These are phyloP conservation scores for Nanorana parkeri DNA, from an alignment of 2,113 vertebrate genomes.

Conservation along the genomic window DNA sequence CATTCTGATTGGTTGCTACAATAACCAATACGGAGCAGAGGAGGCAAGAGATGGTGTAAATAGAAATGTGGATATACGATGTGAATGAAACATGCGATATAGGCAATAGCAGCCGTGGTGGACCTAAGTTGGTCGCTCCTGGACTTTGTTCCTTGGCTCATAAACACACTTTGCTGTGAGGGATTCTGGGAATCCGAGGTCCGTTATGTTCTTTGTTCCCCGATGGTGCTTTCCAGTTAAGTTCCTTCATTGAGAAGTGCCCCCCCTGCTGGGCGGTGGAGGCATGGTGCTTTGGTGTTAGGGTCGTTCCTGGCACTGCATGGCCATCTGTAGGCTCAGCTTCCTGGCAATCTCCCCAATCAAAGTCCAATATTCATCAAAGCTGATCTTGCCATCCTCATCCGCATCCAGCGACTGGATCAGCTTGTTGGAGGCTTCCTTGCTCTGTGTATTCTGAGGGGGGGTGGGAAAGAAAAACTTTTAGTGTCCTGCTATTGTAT, in stretches of 20 bases:
- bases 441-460: conserved; percentile 74
- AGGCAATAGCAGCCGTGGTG: too few species aligned
- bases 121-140: too few species aligned
- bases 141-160: conserved; percentile 36
- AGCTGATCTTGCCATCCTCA: conserved; percentile 75
- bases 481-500: too few species aligned
- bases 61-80: too few species aligned
- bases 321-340: conserved; percentile 46
- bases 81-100: neutral
- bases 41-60: too few species aligned
- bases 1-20: too few species aligned
- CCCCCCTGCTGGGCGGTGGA: neutral
- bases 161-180: neutral
- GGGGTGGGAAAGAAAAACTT: too few species aligned
- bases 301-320: conserved; percentile 35
- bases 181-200: neutral
- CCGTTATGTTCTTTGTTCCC: neutral
- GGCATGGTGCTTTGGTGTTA: neutral
- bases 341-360: conserved; percentile 75
- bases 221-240: too few species aligned
- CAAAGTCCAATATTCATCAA: conserved; percentile 80
- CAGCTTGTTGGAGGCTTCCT: conserved; percentile 74
- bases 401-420: conserved; percentile 77
- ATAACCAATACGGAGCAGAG: too few species aligned
- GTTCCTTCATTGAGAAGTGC: neutral